Percentiles rank a stretch among this genome's conserved stretches.
Evolutionary conservation across 2,888 invertebrate genomes (phyloP).

Genomic region (Andrena bicolor): DNA sequence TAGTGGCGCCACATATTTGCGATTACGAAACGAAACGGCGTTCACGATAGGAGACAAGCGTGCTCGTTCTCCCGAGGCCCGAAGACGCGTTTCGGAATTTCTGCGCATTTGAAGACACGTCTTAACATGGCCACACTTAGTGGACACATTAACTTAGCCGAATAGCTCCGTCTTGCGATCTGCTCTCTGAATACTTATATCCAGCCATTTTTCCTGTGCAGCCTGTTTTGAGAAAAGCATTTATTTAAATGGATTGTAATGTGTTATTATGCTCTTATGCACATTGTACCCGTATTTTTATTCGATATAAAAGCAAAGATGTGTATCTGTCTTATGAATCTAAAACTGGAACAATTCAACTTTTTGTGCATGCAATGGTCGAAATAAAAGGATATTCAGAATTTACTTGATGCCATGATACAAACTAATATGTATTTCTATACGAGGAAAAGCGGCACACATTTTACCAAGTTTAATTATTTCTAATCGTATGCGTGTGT

Average conservation of each 20-base stretch:
- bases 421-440: neutral
- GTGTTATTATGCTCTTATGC: neutral
- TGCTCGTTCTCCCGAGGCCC: conserved; percentile 36
- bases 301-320: neutral
- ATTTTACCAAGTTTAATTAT: neutral
- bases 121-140: conserved; percentile 31
- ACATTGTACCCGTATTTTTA: neutral
- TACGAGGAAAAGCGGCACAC: neutral
- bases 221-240: neutral
- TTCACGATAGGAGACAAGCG: conserved; percentile 50
- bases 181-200: neutral
- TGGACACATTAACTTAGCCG: conserved; percentile 21
- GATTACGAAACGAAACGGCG: conserved; percentile 60
- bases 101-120: conserved; percentile 51
- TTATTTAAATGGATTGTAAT: neutral
- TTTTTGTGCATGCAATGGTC: neutral
- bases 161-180: neutral
- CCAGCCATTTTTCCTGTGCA: neutral
- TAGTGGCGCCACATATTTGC: conserved; percentile 64
- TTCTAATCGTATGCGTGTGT: neutral
- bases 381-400: neutral
- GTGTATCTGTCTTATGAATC: neutral
- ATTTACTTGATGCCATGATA: neutral
- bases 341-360: neutral
- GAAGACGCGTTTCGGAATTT: conserved; percentile 51